Conservation (phyloP, 2,113 vertebrate species). For the Strix aluco region DNA sequence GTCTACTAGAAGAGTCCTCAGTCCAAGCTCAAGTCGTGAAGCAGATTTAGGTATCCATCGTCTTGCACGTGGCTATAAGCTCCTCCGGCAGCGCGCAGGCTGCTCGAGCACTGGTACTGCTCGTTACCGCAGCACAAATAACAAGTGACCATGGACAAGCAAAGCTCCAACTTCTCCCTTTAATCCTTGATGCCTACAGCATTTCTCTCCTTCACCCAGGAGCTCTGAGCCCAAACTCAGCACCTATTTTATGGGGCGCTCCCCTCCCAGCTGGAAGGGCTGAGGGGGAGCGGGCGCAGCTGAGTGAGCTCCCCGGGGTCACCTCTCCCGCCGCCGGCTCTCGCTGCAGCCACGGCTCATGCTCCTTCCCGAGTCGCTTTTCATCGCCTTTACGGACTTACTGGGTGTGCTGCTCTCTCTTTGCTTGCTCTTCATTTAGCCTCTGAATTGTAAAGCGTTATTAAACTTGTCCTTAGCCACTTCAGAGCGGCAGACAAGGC, state of each 20-base stretch:
- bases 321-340: fast-evolving
- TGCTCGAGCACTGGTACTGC: background rate
- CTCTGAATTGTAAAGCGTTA: background rate
- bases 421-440: background rate
- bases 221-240: background rate
- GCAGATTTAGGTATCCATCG: fast-evolving
- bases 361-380: fast-evolving
- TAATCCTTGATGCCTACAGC: background rate
- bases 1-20: fast-evolving
- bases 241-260: fast-evolving
- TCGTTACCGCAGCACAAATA: fast-evolving
- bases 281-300: fast-evolving
- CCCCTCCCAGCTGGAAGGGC: no score
- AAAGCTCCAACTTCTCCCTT: background rate
- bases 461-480: slow-evolving; percentile 13
- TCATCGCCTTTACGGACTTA: fast-evolving
- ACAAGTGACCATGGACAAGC: fast-evolving
- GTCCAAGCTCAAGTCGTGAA: background rate
- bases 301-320: background rate
- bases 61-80: fast-evolving
- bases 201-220: fast-evolving
- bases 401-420: background rate
- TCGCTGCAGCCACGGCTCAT: background rate
- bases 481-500: background rate
- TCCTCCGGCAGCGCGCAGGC: fast-evolving